Base-by-base conservation (phyloP, 2,797 vertebrate species). In the Cyprinodon diabolis region DNA sequence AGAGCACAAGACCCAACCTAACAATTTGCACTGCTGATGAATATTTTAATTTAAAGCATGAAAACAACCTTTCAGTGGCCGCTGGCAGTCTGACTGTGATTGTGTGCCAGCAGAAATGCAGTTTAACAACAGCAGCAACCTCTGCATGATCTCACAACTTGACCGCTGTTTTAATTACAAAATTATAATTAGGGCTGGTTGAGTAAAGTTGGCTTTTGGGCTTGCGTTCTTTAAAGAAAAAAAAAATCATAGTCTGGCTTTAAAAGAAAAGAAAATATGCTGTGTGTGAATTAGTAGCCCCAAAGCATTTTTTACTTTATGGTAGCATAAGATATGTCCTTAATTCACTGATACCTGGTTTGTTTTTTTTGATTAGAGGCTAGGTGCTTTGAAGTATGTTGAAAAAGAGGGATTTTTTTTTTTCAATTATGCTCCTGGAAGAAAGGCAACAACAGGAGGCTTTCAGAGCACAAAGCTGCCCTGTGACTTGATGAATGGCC, bases 401-500 rank as follows among this genome's bases (percentile, higher is more conserved):
- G 60, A 60, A 54, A 30, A 40, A 56, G 70, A 60, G 69, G 76
- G 69, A 11, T 13, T 80, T 43, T 43, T 58, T 21, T 9, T 52
- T 93, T 94, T 93, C 93, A 94, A 94, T 94, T 94, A 94, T 89
- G 90, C 90, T 92, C 78, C 80, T 75, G 71, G 85, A 74, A 74
- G 57, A 89, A 89, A 91, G 76, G 79, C 88, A 84, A 87, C 82
- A 86, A 93, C 92, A 89, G 89, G 84, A 89, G 78, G 85, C 90
- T 92, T 92, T 93, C 91, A 90, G 87, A 81, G 89, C 90, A 93
- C 92, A 93, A 91, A 89, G 93, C 87, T 87, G 88, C 89, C 92
- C 87, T 86, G 90, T 92, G 92, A 94, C 91, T 93, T 95, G 95
- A 95, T 95, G 93, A 95, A 95, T 94, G 91, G 86, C 91, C 87